These are phyloP conservation scores for Phataginus tetradactyla DNA, from an alignment of 2,797 vertebrate genomes.

Conservation along the genomic window DNA sequence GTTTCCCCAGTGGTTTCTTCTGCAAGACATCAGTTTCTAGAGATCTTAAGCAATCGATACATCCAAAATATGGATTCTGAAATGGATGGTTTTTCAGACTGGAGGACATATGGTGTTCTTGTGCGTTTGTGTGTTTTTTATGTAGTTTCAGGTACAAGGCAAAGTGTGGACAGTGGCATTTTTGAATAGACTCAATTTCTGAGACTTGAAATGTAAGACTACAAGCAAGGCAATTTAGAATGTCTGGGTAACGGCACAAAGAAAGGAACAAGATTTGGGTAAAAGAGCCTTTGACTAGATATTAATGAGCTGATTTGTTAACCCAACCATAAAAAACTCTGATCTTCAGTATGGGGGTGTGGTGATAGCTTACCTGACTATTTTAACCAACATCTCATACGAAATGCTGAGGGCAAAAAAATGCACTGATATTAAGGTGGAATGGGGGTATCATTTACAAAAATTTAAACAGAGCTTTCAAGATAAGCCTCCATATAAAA, in stretches of 20 bases:
- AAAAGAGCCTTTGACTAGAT: not conserved
- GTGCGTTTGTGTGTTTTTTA: not conserved
- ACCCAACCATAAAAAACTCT: not conserved
- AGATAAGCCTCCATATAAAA: conserved; percentile 70
- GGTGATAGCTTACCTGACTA: not conserved
- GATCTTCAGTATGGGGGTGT: not conserved
- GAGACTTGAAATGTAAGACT: not conserved
- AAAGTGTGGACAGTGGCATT: not conserved
- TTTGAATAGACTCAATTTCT: not conserved
- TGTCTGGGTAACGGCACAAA: not conserved
- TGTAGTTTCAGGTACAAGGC: not conserved
- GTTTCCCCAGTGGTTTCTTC: not conserved
- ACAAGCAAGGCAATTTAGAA: not conserved
- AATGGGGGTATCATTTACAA: conserved; percentile 20
- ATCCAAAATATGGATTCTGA: not conserved
- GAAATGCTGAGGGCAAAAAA: not conserved
- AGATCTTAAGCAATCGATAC: not conserved
- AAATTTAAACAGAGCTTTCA: conserved; percentile 76
- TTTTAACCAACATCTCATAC: conserved; percentile 37
- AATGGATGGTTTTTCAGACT: not conserved
- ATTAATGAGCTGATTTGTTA: conserved; percentile 14
- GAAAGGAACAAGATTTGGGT: not conserved
- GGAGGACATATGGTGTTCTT: not conserved
- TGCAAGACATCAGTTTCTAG: not conserved
- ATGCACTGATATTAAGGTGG: conserved; percentile 44